Evolutionary conservation across 2,888 invertebrate genomes (phyloP), one percentile per base, ranked within the genome.

Genomic region (Melolontha melolontha): DNA sequence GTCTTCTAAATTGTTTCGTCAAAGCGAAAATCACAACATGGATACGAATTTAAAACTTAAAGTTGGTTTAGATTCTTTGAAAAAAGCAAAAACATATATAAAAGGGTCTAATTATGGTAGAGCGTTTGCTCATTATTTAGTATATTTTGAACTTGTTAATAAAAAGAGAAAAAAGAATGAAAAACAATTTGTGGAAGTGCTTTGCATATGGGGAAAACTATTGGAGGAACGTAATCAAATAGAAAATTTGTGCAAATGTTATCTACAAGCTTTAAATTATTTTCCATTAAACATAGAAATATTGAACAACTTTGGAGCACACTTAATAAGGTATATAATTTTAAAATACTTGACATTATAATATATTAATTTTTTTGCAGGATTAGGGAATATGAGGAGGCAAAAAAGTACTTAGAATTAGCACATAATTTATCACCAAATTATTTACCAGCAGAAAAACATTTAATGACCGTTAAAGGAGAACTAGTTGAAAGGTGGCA

Each of bases 401-500:
- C 82, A 1, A 73, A 76, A 67, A 70, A 73, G 29, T 81, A 80
- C 70, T 72, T 82, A 27, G 72, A 79, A 71, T 54, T 68, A 44
- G 79, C 79, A 8, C 71, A 75, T 7, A 71, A 68, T 34, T 27
- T 69, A 6, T 52, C 72, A 22, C 72, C 66, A 12, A 71, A 76
- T n/a, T 78, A 74, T 66, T 71, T 82, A 49, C 77, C 78, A 29
- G 77, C 76, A 11, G 88, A 89, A 75, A 89, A 89, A 77, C 91
- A 91, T 79, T 82, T 91, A 14, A 88, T 92, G 78, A 90, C 90
- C 71, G 83, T 91, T 0, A 89, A 89, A 75, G 59, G 59, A 79
- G 83, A 89, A 71, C 82, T 91, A 67, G 87, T 94, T 49, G 91
- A 92, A 70, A 83, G 93, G 59, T 94, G 94, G 94, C 94, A 94